phyloP scores from a whole-genome alignment of 1,140 invertebrate species.

The Dendrolimus punctatus region DNA sequence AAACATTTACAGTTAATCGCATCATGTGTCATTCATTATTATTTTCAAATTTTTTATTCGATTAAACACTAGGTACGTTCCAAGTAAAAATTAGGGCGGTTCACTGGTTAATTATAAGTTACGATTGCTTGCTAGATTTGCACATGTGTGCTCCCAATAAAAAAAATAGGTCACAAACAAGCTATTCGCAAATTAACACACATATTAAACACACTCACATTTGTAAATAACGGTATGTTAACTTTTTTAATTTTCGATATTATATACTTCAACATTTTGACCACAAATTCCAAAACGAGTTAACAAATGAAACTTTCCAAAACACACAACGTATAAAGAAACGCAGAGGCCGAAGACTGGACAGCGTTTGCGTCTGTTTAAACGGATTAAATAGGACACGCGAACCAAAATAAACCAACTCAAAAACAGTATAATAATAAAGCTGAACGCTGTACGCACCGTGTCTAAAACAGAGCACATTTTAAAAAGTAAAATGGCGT shows the following conservation, averaged over 20 bases:
- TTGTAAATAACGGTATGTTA: neutral
- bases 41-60: no score
- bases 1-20: no score
- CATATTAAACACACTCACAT: no score
- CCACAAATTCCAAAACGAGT: conserved; percentile 13
- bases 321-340: conserved; percentile 60
- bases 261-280: conserved; percentile 65
- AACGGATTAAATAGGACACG: conserved; percentile 71
- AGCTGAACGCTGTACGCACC: conserved; percentile 27
- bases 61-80: no score
- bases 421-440: conserved; percentile 57
- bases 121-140: no score
- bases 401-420: conserved; percentile 67
- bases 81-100: no score
- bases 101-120: no score
- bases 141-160: no score
- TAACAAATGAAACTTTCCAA: conserved; percentile 8
- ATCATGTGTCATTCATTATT: no score
- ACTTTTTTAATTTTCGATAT: conserved; percentile 62
- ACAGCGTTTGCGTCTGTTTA: conserved; percentile 47
- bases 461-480: conserved; percentile 52
- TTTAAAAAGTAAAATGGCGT: conserved; percentile 67
- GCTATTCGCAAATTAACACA: no score
- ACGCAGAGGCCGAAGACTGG: conserved; percentile 58
- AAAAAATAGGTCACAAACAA: no score